Evolutionary conservation across 2,888 invertebrate genomes (phyloP), one percentile per base, ranked within the genome.

Genomic region (Melieria picta): DNA sequence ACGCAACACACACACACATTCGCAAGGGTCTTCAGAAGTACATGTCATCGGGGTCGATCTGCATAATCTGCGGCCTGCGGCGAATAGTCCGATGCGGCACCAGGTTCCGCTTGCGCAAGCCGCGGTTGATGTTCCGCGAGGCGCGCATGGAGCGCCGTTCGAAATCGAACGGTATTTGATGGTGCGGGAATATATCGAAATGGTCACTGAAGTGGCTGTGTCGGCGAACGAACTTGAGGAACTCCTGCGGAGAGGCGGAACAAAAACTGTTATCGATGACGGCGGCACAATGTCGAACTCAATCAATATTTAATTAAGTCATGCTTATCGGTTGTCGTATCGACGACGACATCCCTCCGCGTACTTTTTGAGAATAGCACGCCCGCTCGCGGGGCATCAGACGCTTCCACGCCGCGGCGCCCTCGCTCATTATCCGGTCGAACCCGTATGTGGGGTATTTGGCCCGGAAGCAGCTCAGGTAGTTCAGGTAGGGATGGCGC

Each of bases 401-500:
- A 11, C 66, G 56, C 30, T 57, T 60, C 75, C 75, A 75, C 11
- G 68, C n/a, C 9, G 56, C 60, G 9, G 73, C 72, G 16, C 72
- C 75, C 16, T 67, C 50, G 42, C 62, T 66, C 48, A 75, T n/a
- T 6, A 75, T 46, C 10, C 70, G 66, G 5, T 50, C 43, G 45
- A 75, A 65, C 1, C 72, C 65, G 11, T 50, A 62, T 10, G n/a
- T 61, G 1, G 75, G 73, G 70, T 75, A 69, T 30, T 42, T 48
- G 7, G 10, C 30, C 62, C 72, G 73, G 62, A 56, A 75, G 46
- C 69, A 48, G 4, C 75, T 69, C 55, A 75, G 65, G 60, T 48
- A 75, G 60, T 75, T 75, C 16, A 75, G n/a, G 43, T 75, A 75
- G 11, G 75, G 73, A 70, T 75, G 65, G 9, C 70, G 72, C n/a